Percentiles rank a stretch among this genome's conserved stretches.
Conservation (phyloP, 2,113 vertebrate species). For the Thomomys bottae region DNA sequence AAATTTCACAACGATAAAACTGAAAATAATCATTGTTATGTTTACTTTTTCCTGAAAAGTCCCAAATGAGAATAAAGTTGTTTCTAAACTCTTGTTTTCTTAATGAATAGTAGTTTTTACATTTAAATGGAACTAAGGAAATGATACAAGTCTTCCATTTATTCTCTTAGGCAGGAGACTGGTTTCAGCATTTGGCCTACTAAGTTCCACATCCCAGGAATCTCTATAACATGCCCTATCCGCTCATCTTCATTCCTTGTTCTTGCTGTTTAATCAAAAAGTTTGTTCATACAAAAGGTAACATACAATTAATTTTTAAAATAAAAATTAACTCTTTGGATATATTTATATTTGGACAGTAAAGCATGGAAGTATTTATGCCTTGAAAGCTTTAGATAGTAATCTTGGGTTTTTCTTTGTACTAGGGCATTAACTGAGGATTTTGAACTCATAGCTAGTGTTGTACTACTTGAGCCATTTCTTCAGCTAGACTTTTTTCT, state of each 20-base stretch:
- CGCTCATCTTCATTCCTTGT: not conserved
- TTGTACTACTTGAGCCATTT: too few species aligned
- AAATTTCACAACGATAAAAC: not conserved
- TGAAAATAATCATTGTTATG: not conserved
- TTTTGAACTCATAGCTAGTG: too few species aligned
- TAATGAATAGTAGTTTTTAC: constrained; percentile 6
- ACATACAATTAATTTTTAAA: constrained; percentile 44
- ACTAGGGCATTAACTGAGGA: too few species aligned
- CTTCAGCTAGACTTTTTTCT: too few species aligned
- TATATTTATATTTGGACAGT: constrained; percentile 22
- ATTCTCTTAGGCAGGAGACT: not conserved
- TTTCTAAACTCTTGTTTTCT: constrained; percentile 29
- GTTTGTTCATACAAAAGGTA: constrained; percentile 10
- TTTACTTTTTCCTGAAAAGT: constrained; percentile 9
- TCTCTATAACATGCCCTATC: not conserved
- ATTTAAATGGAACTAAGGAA: constrained; percentile 33
- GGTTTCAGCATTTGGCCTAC: constrained; percentile 11
- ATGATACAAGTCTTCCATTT: not conserved
- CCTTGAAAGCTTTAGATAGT: constrained; percentile 38
- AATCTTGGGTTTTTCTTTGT: constrained; percentile 20
- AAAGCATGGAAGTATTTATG: constrained; percentile 41
- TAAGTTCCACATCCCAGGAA: not conserved
- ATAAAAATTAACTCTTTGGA: constrained; percentile 43
- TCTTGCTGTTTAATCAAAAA: constrained; percentile 24
- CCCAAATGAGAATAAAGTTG: not conserved